Evolutionary conservation across 2,888 invertebrate genomes (phyloP), one percentile per base, ranked within the genome.

Genomic region (Fragum whitleyi): DNA sequence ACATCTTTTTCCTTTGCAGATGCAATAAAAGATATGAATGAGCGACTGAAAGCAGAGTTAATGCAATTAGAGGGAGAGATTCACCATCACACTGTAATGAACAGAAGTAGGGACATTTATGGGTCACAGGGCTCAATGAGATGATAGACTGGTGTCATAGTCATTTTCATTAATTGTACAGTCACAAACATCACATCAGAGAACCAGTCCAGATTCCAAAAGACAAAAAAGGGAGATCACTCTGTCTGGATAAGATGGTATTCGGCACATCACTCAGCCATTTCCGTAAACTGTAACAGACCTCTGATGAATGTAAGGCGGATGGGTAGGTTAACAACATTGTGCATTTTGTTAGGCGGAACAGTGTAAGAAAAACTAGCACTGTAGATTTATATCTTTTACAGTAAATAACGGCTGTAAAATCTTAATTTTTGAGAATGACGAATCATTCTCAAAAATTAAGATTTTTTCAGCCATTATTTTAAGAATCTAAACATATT

Each of bases 11-110:
- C 74, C 14, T 23, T 87, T 86, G 57, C 88, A 92, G 92, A 91
- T 81, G 87, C 90, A 77, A 89, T 89, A 80, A 80, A 87, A 67
- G 90, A 86, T 65, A 90, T 92, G 89, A 92, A 93, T 80, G 92
- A 92, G 51, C 86, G 89, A 62, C 81, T 93, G 72, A 86, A 89
- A 79, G 88, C 88, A 70, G 93, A 93, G 74, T 86, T 93, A 16
- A 74, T 87, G 72, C 89, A 92, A 59, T 77, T 93, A 76, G 93
- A 92, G 39, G 92, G 91, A 21, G 88, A 92, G 70, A 93, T 93
- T 32, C 82, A 87, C 36, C 89, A 91, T 21, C 90, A 92, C 69
- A 87, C 87, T 3, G 65, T 65, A 14, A 74, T 86, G 26, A 86
- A 86, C 77, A 65, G 86, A 26, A 79, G 53, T 26, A 68, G 81